Evolutionary conservation across 2,797 vertebrate genomes (phyloP), one percentile per base, ranked within the genome.

Genomic region (Epinephelus awoara): DNA sequence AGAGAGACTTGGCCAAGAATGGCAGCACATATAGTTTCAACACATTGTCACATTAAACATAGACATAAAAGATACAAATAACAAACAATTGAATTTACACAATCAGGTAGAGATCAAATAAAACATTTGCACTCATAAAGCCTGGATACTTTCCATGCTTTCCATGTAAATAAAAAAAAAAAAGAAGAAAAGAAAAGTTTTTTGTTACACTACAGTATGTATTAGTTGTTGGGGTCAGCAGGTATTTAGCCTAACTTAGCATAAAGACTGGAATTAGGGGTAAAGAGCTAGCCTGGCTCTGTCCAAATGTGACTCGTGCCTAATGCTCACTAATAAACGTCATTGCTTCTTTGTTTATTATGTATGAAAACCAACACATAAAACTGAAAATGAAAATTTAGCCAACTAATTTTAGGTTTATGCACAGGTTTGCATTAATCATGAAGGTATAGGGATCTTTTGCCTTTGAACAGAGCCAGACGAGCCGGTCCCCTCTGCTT

Each of bases 191-290:
- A 12, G 3, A 12, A 40, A 40, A 2, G 2, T 6, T 8, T 8
- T 40, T 40, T 9, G 40, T 40, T 40, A 40, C 40, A 12, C 40
- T 12, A 3, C 18, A 2, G 6, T 42, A 52, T 7, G 21, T 27
- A 56, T 67, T 29, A 57, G 51, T 46, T 42, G n/a, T 49, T 15
- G 6, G 6, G 52, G 54, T 34, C 13, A 59, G 29, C 1, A 42
- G 15, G 42, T 58, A 21, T 54, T 76, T 51, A 52, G 23, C 19
- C 54, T 49, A 47, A 21, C 11, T 49, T 59, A 71, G 34, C 56
- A 27, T 38, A 21, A 46, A 27, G 57, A 40, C 15, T 29, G 10
- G 7, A 52, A 19, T 38, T 3, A 13, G 7, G 13, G 46, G 0
- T 7, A 38, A 52, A 15, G 12, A 17, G 18, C 38, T 1, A 34